Base-by-base conservation (phyloP, 1,140 invertebrate species). In the Penaeus chinensis region DNA sequence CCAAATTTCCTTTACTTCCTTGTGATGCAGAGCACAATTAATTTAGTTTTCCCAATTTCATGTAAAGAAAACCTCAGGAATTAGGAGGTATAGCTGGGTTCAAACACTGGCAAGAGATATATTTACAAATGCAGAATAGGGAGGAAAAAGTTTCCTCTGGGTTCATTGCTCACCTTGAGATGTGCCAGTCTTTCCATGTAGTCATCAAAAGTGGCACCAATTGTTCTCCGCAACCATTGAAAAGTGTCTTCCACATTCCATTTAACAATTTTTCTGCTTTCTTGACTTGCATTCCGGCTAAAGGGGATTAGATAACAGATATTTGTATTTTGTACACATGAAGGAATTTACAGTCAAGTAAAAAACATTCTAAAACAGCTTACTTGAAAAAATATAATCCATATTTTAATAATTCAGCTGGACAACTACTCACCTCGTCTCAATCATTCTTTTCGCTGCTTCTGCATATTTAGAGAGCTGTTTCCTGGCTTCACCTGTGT, bases 241-340 rank as follows among this genome's bases (percentile, higher is more conserved):
- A 99, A 99, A 3, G 97, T 99, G 91, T 99, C 98, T 91, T 99
- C 98, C 0, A 97, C 98, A 93, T 99, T 98, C 98, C 98, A 99
- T 92, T 99, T 99, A 0, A 99, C 98, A 11, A 99, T 96, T 93
- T 99, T 99, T 88, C 98, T 94, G 91, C 97, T 98, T 91, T 99
- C 97, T 1, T 97, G 94, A n/a, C 97, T 96, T 1, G 97, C 96
- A 92, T 96, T 96, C 90, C 91, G 89, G 76, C 96, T 94, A 80
- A 16, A 88, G 89, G 66, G 91, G 88, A 91, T 83, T 84, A 22
- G 16, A n/a, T 84, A 69, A 63, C 20, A 78, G 61, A 16, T 60
- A 42, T 10, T 69, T 37, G 42, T 32, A 27, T 37, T 47, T 66
- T 69, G 71, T 27, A 77, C 13, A 37, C 82, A 18, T 22, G n/a